A percentile compares a stretch with the other conserved stretches of the same genome.
Evolutionary conservation across 2,888 invertebrate genomes (phyloP).

Genomic region (Diadegma fenestrale): DNA sequence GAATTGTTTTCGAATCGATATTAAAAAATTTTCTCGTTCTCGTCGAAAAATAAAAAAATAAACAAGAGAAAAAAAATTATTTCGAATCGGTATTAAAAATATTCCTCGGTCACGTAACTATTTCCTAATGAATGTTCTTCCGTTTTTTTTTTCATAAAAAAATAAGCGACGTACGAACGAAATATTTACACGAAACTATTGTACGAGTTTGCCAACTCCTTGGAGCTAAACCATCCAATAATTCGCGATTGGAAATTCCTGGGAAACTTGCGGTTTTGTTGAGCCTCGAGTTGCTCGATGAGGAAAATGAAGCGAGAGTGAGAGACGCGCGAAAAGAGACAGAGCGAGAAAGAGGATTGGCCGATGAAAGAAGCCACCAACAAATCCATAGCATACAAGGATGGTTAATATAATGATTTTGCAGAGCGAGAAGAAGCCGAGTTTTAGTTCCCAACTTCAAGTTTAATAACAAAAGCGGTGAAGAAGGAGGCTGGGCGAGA

Average conservation of each 20-base stretch:
- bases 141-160: conserved; percentile 34
- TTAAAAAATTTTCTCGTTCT: background rate
- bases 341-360: background rate
- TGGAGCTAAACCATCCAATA: conserved; percentile 51
- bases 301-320: conserved; percentile 45
- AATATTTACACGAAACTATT: conserved; percentile 46
- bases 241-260: conserved; percentile 67
- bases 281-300: conserved; percentile 59
- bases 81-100: background rate
- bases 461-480: conserved; percentile 64
- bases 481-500: conserved; percentile 21
- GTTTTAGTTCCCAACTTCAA: conserved; percentile 57
- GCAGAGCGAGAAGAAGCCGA: conserved; percentile 26
- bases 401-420: conserved; percentile 64
- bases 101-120: background rate
- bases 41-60: no score
- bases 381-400: conserved; percentile 53
- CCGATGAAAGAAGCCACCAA: conserved; percentile 54
- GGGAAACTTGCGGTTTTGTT: conserved; percentile 54
- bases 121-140: conserved; percentile 31
- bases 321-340: conserved; percentile 27
- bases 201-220: conserved; percentile 56
- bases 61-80: no score
- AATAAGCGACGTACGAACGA: conserved; percentile 8
- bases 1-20: background rate